Evolutionary conservation across 1,140 invertebrate genomes (phyloP).

Genomic region (Panulirus ornatus): DNA sequence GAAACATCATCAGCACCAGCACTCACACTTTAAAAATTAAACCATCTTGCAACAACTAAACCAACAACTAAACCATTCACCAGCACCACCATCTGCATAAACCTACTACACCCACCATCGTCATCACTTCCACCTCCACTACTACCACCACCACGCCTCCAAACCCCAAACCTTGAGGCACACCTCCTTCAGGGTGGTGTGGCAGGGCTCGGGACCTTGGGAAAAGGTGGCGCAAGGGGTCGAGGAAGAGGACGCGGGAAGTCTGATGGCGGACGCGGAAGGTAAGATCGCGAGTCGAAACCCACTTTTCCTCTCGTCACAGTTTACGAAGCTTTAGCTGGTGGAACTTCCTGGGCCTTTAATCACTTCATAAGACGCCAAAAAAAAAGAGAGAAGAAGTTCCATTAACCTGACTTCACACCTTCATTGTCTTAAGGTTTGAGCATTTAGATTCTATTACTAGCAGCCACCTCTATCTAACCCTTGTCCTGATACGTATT

Average conservation of each 20-base stretch:
- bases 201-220: constrained; percentile 63
- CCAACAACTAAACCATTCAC: not conserved
- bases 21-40: not conserved
- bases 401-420: too few relatives aligned
- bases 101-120: not conserved
- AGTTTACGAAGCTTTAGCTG: not conserved
- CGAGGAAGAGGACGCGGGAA: constrained; percentile 53
- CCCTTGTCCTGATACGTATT: too few relatives aligned
- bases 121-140: constrained; percentile 11
- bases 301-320: too few relatives aligned
- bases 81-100: not conserved
- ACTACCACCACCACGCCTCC: constrained; percentile 50
- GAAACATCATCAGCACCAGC: not conserved
- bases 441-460: too few relatives aligned
- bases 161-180: constrained; percentile 34
- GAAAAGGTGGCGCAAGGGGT: constrained; percentile 23
- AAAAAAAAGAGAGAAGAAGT: too few relatives aligned
- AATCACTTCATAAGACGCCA: too few relatives aligned
- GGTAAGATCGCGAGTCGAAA: not conserved
- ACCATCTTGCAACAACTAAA: not conserved
- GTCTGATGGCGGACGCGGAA: not conserved
- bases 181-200: constrained; percentile 63
- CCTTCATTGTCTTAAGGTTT: too few relatives aligned
- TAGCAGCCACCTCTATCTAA: too few relatives aligned
- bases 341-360: too few relatives aligned